Conservation (phyloP, 1,140 invertebrate genomes). For the Bicyclus anynana region DNA sequence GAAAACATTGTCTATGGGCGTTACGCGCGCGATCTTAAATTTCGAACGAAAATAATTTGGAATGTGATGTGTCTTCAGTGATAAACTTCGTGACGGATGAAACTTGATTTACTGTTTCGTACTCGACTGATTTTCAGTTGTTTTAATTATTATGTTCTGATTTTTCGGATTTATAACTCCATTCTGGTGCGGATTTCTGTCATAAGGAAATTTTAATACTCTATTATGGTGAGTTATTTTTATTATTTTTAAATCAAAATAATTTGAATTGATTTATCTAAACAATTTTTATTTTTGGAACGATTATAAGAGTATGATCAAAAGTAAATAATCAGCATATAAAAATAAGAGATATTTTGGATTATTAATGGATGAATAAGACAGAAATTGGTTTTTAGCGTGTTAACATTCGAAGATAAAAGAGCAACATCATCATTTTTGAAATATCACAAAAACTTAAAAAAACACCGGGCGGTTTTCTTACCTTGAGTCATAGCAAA, state of each 20-base stretch:
- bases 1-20: constrained; percentile 38
- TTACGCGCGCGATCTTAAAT: constrained; percentile 46
- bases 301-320: too few relatives aligned
- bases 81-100: constrained; percentile 21
- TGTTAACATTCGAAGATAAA: too few relatives aligned
- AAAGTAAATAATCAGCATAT: too few relatives aligned
- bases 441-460: too few relatives aligned
- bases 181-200: neutral
- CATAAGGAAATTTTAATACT: neutral
- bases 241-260: neutral
- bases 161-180: constrained; percentile 1
- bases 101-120: constrained; percentile 10
- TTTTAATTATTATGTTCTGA: constrained; percentile 1
- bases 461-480: too few relatives aligned
- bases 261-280: too few relatives aligned
- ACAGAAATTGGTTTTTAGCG: too few relatives aligned
- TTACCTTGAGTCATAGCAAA: too few relatives aligned
- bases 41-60: constrained; percentile 34
- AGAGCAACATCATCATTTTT: too few relatives aligned
- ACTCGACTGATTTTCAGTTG: constrained; percentile 1
- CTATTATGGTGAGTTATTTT: neutral
- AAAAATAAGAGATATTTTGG: too few relatives aligned
- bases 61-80: constrained; percentile 44
- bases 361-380: too few relatives aligned
- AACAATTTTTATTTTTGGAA: too few relatives aligned